Percentiles rank a stretch among this genome's conserved stretches.
Conservation (phyloP, 2,113 vertebrate species). For the Erythrolamprus reginae region DNA sequence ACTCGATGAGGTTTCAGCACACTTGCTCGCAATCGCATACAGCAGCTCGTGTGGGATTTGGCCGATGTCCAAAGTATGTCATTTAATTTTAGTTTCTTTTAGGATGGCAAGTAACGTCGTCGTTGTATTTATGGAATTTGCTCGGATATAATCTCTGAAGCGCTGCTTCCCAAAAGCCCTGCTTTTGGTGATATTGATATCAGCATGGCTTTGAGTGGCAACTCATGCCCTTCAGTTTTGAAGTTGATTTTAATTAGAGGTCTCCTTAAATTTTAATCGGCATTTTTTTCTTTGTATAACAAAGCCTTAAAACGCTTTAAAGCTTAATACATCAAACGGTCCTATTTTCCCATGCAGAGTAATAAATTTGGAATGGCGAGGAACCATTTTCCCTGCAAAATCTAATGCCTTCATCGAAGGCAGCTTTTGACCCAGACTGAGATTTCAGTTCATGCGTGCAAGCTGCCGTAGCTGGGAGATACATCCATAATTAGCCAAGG, state of each 20-base stretch:
- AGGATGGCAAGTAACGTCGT: background rate
- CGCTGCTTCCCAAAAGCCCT: too few species aligned
- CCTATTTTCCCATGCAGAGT: background rate
- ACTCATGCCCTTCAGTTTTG: background rate
- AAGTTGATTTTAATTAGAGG: background rate
- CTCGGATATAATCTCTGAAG: background rate
- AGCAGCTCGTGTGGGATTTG: background rate
- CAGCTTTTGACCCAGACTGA: background rate
- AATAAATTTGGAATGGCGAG: background rate
- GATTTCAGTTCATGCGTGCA: background rate
- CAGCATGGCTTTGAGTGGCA: background rate
- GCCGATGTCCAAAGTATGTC: background rate
- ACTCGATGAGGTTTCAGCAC: background rate
- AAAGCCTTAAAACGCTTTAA: background rate
- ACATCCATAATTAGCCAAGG: background rate
- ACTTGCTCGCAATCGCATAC: background rate
- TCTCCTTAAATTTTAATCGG: background rate
- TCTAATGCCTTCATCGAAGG: background rate
- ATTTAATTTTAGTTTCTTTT: background rate
- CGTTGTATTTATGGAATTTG: background rate
- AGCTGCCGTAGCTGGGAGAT: background rate
- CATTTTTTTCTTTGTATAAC: background rate
- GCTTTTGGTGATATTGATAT: background rate
- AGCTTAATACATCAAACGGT: background rate
- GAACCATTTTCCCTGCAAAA: background rate